Evolutionary conservation across 1,140 invertebrate genomes (phyloP), one percentile per base, ranked within the genome.

Genomic region (Pentalonia nigronervosa): DNA sequence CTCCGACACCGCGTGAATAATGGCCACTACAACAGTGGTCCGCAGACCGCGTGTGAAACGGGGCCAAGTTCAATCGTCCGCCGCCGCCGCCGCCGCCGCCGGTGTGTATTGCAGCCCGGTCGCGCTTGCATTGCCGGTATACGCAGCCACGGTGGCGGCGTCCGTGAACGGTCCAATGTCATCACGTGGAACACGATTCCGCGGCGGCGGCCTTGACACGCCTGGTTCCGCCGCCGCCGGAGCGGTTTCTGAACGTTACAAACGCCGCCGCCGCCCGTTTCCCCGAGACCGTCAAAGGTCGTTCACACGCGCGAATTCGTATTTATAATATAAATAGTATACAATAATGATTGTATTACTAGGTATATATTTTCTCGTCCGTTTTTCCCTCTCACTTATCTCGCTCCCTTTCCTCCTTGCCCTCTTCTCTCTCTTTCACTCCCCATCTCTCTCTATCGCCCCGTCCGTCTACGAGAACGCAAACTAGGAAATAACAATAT

Each of bases 131-230:
- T 92, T 83, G 91, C 91, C 91, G 67, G 91, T 83, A n/a, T 60
- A 47, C 21, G 47, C 20, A 34, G 88, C 50, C 48, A 36, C 50
- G 20, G 67, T 30, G 45, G 90, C 36, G 41, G 34, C 81, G 91
- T 81, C 91, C 91, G 91, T 92, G 91, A 92, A 92, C 91, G 91
- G 81, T 17, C 81, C 91, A 92, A 92, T 92, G 91, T 92, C 91
- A 84, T 92, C 91, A 84, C 91, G 36, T 25, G 25, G 34, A 34
- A 84, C 91, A 92, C 91, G 91, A 92, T 53, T 92, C 91, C 21
- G 91, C 91, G 47, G 76, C n/a, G n/a, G 81, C 76, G 91, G 76
- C 91, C 91, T 92, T 92, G 91, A 92, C 91, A 83, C 91, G 91
- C 76, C 91, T 91, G 56, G 20, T 81, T 91, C 53, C 53, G 50